Base-by-base conservation (phyloP, 2,797 vertebrate genomes). In the Lemur catta region DNA sequence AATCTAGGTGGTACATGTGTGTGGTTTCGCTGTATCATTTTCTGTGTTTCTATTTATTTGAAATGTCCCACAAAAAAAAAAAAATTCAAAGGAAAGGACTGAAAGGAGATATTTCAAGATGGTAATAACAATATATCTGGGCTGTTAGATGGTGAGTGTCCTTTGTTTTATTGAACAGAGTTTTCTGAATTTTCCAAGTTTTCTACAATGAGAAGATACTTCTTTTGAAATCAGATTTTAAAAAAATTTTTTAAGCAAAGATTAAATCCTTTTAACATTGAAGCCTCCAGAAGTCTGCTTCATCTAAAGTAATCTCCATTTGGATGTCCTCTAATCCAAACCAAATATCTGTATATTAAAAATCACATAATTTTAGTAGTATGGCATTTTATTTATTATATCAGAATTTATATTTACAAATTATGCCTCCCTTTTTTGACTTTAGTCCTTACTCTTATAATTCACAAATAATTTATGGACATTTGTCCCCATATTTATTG, bases 311-410 rank as follows among this genome's bases (percentile, higher is more conserved):
- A 90, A 59, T 86, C 57, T 93, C 93, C n/a, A 41, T 69, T 57
- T 92, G 92, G 69, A 84, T 84, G 74, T 57, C 18, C 14, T 96
- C 38, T 88, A 94, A 93, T 67, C 7, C 30, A 89, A 92, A 89
- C 3, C 30, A 89, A 95, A 86, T 93, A 18, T 69, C 30, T 38
- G 9, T 35, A 59, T 88, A 59, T 88, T 84, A 87, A 94, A 95
- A 78, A 85, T 35, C 82, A 15, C 2, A 33, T 74, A 48, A 84
- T 71, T 94, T 97, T 93, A 86, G 72, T 79, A 78, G 28, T 11
- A 95, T 4, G 67, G 4, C 33, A 93, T 82, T 96, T 96, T 71
- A 94, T 92, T 96, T 97, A 92, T 92, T 94, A 71, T 15, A 84
- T 28, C 43, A 93, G 84, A 86, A 93, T 94, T 74, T 95, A 63